Evolutionary conservation across 2,888 invertebrate genomes (phyloP).

Genomic region (Polietes domitor): DNA sequence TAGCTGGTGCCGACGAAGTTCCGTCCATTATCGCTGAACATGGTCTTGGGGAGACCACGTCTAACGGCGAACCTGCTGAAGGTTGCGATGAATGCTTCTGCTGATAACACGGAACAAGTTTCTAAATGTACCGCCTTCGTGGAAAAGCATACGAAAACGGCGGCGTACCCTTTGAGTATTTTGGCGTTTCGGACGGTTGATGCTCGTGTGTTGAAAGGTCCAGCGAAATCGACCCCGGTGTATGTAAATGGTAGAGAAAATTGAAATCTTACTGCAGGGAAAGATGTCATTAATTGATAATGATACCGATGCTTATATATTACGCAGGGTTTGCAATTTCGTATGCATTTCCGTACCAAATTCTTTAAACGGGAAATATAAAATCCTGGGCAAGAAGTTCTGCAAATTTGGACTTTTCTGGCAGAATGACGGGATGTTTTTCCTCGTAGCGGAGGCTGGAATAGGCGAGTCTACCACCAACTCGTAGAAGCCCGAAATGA

Average conservation of each 20-base stretch:
- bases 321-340: constrained; percentile 46
- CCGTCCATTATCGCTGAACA: constrained; percentile 47
- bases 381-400: constrained; percentile 32
- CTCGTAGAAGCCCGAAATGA: too few species aligned
- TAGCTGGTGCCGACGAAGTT: constrained; percentile 44
- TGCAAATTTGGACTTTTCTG: neutral
- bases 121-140: constrained; percentile 53
- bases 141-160: constrained; percentile 52
- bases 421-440: constrained; percentile 12
- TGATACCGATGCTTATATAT: constrained; percentile 50
- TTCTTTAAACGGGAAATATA: constrained; percentile 42
- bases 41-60: constrained; percentile 43
- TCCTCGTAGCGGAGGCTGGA: neutral
- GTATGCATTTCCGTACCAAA: constrained; percentile 43
- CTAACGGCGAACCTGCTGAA: constrained; percentile 46
- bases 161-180: constrained; percentile 46
- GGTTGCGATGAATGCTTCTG: constrained; percentile 48
- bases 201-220: constrained; percentile 53
- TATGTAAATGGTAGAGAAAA: constrained; percentile 47
- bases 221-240: constrained; percentile 55
- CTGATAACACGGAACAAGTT: constrained; percentile 45
- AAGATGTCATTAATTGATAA: constrained; percentile 49
- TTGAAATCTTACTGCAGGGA: constrained; percentile 42
- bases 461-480: neutral
- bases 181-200: constrained; percentile 25